These are phyloP conservation scores for Pteropus alecto DNA, from an alignment of 2,113 vertebrate species.

Conservation along the genomic window DNA sequence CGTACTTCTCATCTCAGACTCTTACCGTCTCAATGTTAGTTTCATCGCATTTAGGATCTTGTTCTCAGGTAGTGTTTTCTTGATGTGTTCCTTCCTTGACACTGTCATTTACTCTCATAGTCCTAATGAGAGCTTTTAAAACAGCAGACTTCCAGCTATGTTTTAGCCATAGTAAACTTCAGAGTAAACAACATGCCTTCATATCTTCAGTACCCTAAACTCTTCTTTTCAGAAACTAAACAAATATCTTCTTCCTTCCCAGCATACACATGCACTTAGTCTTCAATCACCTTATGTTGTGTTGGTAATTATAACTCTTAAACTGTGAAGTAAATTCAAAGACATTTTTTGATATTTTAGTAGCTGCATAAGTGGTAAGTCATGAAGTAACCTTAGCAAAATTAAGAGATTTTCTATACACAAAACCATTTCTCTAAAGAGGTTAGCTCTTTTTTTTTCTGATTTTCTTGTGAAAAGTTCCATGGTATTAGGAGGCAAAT, in stretches of 20 bases:
- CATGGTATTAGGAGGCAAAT: not conserved
- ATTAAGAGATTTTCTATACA: not conserved
- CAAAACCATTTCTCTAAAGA: constrained; percentile 12
- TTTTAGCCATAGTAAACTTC: not conserved
- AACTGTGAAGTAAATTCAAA: constrained; percentile 41
- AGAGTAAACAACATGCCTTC: not conserved
- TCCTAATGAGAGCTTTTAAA: not conserved
- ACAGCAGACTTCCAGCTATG: not conserved
- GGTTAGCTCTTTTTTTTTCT: not conserved
- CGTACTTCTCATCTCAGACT: not conserved
- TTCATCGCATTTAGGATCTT: not conserved
- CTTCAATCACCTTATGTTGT: not conserved
- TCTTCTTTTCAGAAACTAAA: constrained; percentile 4
- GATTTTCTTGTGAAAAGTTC: not conserved
- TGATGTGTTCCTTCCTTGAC: not conserved
- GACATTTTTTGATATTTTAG: not conserved
- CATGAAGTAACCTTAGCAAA: constrained; percentile 39
- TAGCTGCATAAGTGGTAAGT: not conserved
- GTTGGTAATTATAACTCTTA: constrained; percentile 23
- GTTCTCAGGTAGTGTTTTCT: constrained; percentile 1
- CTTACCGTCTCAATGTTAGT: not conserved
- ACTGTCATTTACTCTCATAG: not conserved
- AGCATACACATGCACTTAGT: not conserved
- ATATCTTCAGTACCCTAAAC: not conserved
- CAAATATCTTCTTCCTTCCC: not conserved